A percentile compares a stretch with the other conserved stretches of the same genome.
Evolutionary conservation across 2,113 vertebrate genomes (phyloP).

Genomic region (Accipiter cooperii): DNA sequence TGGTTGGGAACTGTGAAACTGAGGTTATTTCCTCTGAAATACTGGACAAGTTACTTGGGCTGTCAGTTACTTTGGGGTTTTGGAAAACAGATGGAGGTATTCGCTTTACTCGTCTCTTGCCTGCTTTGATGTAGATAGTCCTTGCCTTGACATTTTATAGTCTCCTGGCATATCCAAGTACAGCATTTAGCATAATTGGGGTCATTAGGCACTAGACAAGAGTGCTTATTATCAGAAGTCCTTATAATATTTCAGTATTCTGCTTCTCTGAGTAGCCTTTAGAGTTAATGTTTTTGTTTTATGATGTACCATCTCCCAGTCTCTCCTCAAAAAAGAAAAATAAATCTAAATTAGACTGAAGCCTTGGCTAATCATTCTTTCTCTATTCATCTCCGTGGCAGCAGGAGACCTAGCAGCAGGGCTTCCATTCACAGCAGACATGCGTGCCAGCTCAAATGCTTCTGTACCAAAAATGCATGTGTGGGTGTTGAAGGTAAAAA

Average conservation of each 20-base stretch:
- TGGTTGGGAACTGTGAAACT: background rate
- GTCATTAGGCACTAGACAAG: background rate
- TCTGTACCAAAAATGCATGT: background rate
- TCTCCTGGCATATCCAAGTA: background rate
- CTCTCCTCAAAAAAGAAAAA: background rate
- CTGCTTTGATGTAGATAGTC: background rate
- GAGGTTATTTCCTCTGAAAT: background rate
- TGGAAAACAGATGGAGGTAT: background rate
- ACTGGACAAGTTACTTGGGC: background rate
- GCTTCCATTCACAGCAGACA: background rate
- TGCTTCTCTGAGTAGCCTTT: background rate
- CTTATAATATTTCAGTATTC: background rate
- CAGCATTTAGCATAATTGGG: background rate
- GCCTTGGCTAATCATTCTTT: background rate
- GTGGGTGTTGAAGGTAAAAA: constrained; percentile 1
- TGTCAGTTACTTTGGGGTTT: background rate
- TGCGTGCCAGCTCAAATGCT: background rate
- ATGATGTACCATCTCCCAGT: background rate
- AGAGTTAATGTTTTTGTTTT: background rate
- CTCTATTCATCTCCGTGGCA: constrained; percentile 29
- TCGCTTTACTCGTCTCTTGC: background rate
- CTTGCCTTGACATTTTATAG: background rate
- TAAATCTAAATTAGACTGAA: background rate
- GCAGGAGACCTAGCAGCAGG: constrained; percentile 31
- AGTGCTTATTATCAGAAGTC: background rate